These are phyloP conservation scores for Lithophane leautieri DNA, from an alignment of 2,888 invertebrate species.

Conservation along the genomic window DNA sequence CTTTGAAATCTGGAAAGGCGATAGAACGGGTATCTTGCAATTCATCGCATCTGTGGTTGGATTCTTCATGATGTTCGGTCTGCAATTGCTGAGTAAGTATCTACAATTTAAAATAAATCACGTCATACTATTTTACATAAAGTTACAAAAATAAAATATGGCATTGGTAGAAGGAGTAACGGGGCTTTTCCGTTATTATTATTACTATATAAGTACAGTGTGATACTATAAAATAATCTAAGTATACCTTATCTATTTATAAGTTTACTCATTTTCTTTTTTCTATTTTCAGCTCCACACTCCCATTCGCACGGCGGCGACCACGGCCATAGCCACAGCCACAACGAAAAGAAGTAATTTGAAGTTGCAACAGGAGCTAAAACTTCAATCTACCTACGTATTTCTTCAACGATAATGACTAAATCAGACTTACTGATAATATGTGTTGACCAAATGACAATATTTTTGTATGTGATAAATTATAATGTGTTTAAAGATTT, in stretches of 20 bases:
- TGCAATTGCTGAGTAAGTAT: constrained; percentile 91
- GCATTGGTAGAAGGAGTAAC: neutral
- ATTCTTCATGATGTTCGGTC: constrained; percentile 93
- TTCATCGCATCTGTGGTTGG: constrained; percentile 92
- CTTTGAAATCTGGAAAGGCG: constrained; percentile 95
- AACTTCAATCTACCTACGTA: neutral
- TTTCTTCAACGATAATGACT: neutral
- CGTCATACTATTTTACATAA: neutral
- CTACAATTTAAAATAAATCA: neutral
- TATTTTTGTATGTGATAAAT: constrained; percentile 54
- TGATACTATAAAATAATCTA: neutral
- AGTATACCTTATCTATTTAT: neutral
- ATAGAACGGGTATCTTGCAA: constrained; percentile 91
- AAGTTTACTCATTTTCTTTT: constrained; percentile 18
- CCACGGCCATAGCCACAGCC: constrained; percentile 75
- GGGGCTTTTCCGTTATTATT: neutral
- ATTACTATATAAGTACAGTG: neutral
- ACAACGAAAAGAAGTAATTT: constrained; percentile 41
- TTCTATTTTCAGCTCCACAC: constrained; percentile 78
- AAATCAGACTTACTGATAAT: constrained; percentile 10
- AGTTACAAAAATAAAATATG: neutral
- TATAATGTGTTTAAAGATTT: constrained; percentile 25
- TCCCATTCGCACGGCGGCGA: constrained; percentile 70
- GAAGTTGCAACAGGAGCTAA: neutral
- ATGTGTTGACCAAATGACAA: constrained; percentile 55